Conservation (phyloP, 92 coral and sea anemone genomes). For the Pocillopora grandis region DNA sequence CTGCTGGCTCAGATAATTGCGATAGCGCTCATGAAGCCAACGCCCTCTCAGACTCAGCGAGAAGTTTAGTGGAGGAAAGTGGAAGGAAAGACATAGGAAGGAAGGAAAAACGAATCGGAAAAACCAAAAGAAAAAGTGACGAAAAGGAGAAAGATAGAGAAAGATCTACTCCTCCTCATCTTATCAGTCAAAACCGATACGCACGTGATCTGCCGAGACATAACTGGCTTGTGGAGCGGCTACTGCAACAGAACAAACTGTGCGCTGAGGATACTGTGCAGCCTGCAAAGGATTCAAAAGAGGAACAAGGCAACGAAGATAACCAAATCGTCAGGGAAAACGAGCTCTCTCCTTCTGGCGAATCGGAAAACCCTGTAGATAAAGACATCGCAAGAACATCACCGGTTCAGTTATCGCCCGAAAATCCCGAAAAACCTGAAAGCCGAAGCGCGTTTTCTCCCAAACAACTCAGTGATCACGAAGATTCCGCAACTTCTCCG, state of each 20-base stretch:
- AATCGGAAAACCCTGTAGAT: constrained; percentile 39
- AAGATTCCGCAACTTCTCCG: constrained; percentile 60
- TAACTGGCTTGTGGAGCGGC: constrained; percentile 96
- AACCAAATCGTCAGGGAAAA: constrained; percentile 27
- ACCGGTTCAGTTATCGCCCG: constrained; percentile 9
- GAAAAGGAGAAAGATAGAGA: constrained; percentile 78
- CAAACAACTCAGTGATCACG: constrained; percentile 16
- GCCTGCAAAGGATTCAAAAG: constrained; percentile 51
- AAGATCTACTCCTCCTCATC: constrained; percentile 87
- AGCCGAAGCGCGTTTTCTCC: constrained; percentile 19
- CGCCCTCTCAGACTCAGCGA: constrained; percentile 60
- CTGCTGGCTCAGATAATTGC: constrained; percentile 61
- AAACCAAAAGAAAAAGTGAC: constrained; percentile 70
- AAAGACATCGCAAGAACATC: constrained; percentile 31
- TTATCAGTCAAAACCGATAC: constrained; percentile 92
- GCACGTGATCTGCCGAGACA: constrained; percentile 97
- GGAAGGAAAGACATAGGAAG: constrained; percentile 61
- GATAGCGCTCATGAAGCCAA: constrained; percentile 71
- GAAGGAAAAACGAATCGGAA: constrained; percentile 76
- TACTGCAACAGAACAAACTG: constrained; percentile 85
- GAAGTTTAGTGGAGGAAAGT: constrained; percentile 63
- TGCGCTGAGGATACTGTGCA: constrained; percentile 67
- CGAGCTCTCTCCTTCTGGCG: constrained; percentile 13
- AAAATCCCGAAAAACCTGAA: constrained; percentile 37
- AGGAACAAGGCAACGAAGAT: constrained; percentile 49